These are phyloP conservation scores for Melanargia galathea DNA, from an alignment of 2,888 invertebrate species.

Conservation along the genomic window DNA sequence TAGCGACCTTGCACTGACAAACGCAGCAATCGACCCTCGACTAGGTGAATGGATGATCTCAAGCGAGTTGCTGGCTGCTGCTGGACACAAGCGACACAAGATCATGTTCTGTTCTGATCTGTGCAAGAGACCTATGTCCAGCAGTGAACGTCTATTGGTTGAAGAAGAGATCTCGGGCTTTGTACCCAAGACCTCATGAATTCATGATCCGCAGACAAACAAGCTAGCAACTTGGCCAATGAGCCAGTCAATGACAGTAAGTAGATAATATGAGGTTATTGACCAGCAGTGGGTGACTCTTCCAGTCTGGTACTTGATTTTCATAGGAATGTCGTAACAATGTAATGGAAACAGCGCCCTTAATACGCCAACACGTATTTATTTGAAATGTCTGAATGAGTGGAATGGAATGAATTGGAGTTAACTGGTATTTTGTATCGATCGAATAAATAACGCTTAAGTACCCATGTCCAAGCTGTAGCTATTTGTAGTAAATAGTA, in stretches of 20 bases:
- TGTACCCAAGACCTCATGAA: too few species aligned
- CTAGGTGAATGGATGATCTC: too few species aligned
- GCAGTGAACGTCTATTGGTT: too few species aligned
- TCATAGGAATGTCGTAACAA: constrained; percentile 11
- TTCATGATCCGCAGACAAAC: too few species aligned
- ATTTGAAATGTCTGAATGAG: constrained; percentile 4
- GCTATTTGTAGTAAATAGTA: neutral
- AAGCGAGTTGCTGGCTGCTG: too few species aligned
- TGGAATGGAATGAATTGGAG: constrained; percentile 5
- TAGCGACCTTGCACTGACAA: too few species aligned
- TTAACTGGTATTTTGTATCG: constrained; percentile 7
- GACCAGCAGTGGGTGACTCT: neutral
- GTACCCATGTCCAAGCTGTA: constrained; percentile 8
- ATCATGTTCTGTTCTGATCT: too few species aligned
- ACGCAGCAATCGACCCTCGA: too few species aligned
- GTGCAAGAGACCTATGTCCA: too few species aligned
- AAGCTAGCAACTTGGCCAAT: too few species aligned
- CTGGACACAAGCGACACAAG: too few species aligned
- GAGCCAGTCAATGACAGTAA: neutral
- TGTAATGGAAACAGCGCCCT: constrained; percentile 4
- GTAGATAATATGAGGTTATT: neutral
- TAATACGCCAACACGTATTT: constrained; percentile 5
- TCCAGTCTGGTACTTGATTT: neutral
- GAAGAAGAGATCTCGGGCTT: too few species aligned
- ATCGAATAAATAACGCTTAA: constrained; percentile 2